Conservation (phyloP, 2,113 vertebrate species). For the Taxidea taxus region DNA sequence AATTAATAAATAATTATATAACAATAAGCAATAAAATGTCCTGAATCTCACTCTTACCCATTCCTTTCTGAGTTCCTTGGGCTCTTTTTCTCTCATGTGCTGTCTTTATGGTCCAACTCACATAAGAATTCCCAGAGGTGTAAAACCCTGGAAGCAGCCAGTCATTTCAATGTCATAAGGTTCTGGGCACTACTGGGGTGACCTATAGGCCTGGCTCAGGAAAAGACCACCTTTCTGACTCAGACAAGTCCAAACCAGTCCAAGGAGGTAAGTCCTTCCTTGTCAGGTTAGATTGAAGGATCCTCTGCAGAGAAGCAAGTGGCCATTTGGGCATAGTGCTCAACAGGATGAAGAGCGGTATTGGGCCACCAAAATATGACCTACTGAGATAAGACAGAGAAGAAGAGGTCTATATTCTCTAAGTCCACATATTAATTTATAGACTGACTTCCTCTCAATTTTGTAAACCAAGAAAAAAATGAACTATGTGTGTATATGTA, state of each 20-base stretch:
- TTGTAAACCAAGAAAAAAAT: background rate
- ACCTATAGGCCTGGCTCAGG: background rate
- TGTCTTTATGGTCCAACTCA: background rate
- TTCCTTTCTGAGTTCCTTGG: background rate
- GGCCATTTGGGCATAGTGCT: background rate
- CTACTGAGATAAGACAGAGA: background rate
- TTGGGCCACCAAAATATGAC: background rate
- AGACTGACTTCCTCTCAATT: background rate
- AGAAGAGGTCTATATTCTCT: background rate
- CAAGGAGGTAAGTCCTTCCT: background rate
- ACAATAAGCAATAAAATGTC: too few relatives aligned
- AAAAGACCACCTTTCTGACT: background rate
- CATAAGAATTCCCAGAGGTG: background rate
- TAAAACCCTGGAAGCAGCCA: background rate
- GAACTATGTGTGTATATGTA: background rate
- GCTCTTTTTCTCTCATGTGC: accelerated
- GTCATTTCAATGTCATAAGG: background rate
- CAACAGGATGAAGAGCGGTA: background rate
- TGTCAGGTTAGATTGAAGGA: background rate
- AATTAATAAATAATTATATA: too few relatives aligned
- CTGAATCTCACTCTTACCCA: background rate
- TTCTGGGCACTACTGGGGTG: too few relatives aligned
- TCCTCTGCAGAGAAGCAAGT: background rate
- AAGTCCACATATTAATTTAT: accelerated
- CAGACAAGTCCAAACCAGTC: background rate